Percentiles rank a stretch among this genome's conserved stretches.
These are phyloP conservation scores for Platycheirus albimanus DNA, from an alignment of 2,888 invertebrate species.

Conservation along the genomic window DNA sequence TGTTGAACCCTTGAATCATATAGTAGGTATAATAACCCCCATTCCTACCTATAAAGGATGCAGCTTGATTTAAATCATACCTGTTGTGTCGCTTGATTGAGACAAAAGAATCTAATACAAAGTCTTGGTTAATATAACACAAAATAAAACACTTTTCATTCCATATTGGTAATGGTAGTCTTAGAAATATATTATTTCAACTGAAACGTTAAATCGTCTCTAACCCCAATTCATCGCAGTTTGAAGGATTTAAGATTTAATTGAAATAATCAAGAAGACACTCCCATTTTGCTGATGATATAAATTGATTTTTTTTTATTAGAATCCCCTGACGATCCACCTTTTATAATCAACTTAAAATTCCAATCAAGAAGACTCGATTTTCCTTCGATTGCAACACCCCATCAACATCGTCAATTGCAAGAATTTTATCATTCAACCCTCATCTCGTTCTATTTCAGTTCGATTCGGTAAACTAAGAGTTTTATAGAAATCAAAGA, in stretches of 20 bases:
- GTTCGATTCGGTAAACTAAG: neutral
- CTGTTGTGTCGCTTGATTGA: no score
- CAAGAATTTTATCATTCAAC: neutral
- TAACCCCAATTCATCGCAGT: no score
- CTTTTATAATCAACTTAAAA: neutral
- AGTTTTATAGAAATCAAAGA: slow-evolving; percentile 8
- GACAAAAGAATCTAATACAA: no score
- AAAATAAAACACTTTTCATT: no score
- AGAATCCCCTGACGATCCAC: neutral
- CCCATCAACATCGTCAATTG: neutral
- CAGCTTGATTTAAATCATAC: no score
- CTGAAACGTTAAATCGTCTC: no score
- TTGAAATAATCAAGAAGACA: neutral
- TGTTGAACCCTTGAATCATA: no score
- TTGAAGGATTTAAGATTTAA: neutral
- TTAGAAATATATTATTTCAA: no score
- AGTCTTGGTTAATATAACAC: no score
- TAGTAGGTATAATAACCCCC: no score
- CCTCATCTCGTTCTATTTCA: neutral
- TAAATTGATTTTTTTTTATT: neutral
- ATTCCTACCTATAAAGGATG: no score
- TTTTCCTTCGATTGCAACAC: slow-evolving; percentile 8
- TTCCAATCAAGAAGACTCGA: slow-evolving; percentile 2
- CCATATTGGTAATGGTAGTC: no score
- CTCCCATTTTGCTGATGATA: neutral